Evolutionary conservation across 1,140 invertebrate genomes (phyloP).

Genomic region (Bursaphelenchus mucronatus): DNA sequence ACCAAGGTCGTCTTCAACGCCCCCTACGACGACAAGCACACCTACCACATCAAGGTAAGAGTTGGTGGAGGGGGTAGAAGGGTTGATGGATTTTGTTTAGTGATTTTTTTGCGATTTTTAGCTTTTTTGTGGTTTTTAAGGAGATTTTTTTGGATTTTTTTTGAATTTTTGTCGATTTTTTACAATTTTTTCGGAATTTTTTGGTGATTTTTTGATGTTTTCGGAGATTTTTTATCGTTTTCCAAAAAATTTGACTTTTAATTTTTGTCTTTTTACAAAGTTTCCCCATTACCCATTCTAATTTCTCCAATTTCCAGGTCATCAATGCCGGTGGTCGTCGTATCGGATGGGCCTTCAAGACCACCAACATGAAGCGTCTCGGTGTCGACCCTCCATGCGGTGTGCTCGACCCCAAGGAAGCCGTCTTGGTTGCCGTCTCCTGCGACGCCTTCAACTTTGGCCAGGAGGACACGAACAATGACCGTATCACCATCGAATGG

Average conservation of each 20-base stretch:
- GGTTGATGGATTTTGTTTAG: too few species aligned
- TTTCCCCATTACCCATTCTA: too few species aligned
- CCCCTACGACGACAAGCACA: slow-evolving; percentile 23
- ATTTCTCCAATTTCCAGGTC: slow-evolving; percentile 22
- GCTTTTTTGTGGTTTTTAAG: too few species aligned
- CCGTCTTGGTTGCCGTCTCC: neutral
- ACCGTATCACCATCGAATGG: slow-evolving; percentile 1
- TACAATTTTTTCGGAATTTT: too few species aligned
- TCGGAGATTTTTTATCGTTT: too few species aligned
- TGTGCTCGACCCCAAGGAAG: slow-evolving; percentile 18
- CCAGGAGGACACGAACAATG: neutral
- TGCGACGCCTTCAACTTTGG: neutral
- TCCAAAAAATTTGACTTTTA: too few species aligned
- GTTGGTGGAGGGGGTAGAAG: too few species aligned
- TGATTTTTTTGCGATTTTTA: too few species aligned
- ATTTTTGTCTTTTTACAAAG: too few species aligned
- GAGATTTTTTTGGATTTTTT: too few species aligned
- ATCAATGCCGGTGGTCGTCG: slow-evolving; percentile 42
- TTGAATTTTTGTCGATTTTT: too few species aligned
- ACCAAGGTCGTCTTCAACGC: slow-evolving; percentile 26
- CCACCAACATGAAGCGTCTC: slow-evolving; percentile 38
- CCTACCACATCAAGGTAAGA: slow-evolving; percentile 24
- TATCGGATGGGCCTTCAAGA: slow-evolving; percentile 48
- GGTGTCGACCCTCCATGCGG: slow-evolving; percentile 39
- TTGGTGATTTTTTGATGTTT: too few species aligned